phyloP scores from a whole-genome alignment of 2,888 invertebrate species.

The Cheilosia grossa region DNA sequence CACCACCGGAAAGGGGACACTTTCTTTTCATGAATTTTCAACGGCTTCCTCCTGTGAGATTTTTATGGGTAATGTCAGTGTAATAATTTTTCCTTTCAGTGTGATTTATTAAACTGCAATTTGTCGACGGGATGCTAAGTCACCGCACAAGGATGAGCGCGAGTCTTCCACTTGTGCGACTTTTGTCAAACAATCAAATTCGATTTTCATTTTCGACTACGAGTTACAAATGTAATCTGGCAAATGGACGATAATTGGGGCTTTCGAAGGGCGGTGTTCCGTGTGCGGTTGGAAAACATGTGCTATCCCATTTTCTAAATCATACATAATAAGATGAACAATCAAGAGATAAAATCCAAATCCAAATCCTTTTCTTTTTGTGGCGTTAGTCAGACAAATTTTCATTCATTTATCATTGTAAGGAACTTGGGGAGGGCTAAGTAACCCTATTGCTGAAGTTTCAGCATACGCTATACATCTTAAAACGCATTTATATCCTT shows the following conservation, averaged over 20 bases:
- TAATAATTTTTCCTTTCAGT: constrained; percentile 68
- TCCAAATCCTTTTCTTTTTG: constrained; percentile 53
- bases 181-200: constrained; percentile 60
- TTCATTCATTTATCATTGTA: constrained; percentile 70
- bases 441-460: constrained; percentile 49
- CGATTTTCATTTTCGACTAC: constrained; percentile 51
- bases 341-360: constrained; percentile 54
- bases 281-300: constrained; percentile 29
- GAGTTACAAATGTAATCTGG: constrained; percentile 23
- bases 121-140: constrained; percentile 62
- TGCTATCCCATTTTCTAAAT: constrained; percentile 71
- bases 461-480: constrained; percentile 54
- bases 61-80: constrained; percentile 73
- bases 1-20: constrained; percentile 43
- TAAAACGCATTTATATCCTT: constrained; percentile 64
- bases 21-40: constrained; percentile 62
- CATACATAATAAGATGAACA: constrained; percentile 70
- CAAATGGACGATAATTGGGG: constrained; percentile 10
- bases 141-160: constrained; percentile 29
- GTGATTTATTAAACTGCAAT: constrained; percentile 74
- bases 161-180: not conserved
- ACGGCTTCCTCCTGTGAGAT: constrained; percentile 54
- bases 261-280: not conserved
- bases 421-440: constrained; percentile 20
- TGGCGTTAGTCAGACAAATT: constrained; percentile 54